Percentiles rank a stretch among this genome's conserved stretches.
Conservation (phyloP, 2,113 vertebrate genomes). For the Sclerurus mexicanus region DNA sequence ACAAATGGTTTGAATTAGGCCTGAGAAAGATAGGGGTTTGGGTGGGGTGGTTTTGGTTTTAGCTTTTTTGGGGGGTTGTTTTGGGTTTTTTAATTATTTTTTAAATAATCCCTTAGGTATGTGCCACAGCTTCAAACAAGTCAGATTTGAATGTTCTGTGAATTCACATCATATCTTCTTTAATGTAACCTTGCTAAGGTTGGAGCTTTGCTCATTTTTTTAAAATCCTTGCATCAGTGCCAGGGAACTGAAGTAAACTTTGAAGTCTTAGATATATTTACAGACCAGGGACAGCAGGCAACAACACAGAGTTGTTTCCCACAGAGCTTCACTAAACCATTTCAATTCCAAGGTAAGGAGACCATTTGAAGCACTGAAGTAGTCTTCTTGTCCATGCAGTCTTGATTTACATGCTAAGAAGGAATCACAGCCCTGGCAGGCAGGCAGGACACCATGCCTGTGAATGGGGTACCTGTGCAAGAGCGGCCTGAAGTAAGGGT, state of each 20-base stretch:
- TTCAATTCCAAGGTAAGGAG: rapidly evolving
- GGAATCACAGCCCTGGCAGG: not conserved
- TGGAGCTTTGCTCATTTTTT: not conserved
- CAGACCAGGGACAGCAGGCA: not conserved
- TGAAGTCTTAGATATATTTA: not conserved
- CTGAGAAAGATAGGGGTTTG: not conserved
- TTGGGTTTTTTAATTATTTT: not conserved
- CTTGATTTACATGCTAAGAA: not conserved
- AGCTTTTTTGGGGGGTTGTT: not conserved
- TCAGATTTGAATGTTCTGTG: not conserved
- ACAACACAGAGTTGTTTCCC: not conserved
- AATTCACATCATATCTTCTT: not conserved
- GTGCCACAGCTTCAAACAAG: not conserved
- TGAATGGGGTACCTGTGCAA: not conserved
- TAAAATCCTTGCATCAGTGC: not conserved
- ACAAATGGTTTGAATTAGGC: not conserved
- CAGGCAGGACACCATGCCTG: not conserved
- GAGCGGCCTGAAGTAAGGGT: rapidly evolving
- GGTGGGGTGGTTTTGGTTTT: not conserved
- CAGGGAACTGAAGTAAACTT: not conserved
- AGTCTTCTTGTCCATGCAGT: not conserved
- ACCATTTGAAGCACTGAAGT: not conserved
- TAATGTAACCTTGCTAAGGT: not conserved
- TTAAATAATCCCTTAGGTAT: not conserved
- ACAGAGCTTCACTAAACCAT: not conserved